Evolutionary conservation across 2,113 vertebrate species (phyloP).

Genomic region (Leucoraja erinaceus): DNA sequence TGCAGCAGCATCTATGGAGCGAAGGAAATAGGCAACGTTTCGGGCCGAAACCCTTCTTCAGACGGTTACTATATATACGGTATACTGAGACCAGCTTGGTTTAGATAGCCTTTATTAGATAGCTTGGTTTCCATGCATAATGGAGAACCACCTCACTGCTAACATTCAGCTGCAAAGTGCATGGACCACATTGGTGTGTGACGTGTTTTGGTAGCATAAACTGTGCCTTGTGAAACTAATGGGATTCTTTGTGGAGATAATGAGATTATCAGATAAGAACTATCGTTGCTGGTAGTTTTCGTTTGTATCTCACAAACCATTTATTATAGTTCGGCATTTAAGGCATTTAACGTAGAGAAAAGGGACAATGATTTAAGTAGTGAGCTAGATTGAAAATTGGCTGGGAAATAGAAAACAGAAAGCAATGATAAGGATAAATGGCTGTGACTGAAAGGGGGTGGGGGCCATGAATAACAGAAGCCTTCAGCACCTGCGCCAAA

Average conservation of each 20-base stretch:
- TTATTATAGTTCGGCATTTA: neutral
- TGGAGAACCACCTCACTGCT: neutral
- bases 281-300: neutral
- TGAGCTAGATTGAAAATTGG: constrained; percentile 1
- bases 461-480: neutral
- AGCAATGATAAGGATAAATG: constrained; percentile 18
- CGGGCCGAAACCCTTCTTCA: no score
- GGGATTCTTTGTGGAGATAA: neutral
- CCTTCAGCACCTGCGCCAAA: neutral
- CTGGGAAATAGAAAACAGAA: neutral
- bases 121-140: neutral
- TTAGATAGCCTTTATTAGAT: no score
- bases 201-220: neutral
- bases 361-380: constrained; percentile 9
- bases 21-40: no score
- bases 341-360: neutral
- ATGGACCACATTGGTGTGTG: neutral
- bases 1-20: no score
- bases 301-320: constrained; percentile 1
- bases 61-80: no score
- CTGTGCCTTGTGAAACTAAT: neutral
- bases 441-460: neutral
- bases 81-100: neutral
- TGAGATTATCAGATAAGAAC: neutral
- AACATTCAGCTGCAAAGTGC: neutral